Evolutionary conservation across 2,888 invertebrate species (phyloP).

Genomic region (Tetranychus piercei): DNA sequence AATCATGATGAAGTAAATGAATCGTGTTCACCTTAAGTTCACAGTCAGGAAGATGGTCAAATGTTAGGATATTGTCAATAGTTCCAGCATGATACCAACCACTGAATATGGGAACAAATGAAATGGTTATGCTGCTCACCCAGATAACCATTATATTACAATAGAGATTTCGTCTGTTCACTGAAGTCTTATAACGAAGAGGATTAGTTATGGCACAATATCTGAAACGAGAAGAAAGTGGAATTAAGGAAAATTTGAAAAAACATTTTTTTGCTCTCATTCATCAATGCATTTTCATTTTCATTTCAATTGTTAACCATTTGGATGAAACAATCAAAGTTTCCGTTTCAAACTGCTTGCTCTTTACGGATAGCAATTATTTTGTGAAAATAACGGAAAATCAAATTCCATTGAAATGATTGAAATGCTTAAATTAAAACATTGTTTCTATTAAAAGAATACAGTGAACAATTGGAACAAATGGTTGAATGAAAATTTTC

Average conservation of each 20-base stretch:
- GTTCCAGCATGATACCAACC: constrained; percentile 31
- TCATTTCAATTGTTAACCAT: no score
- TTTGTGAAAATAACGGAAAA: background rate
- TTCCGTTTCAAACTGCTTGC: no score
- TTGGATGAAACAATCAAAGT: no score
- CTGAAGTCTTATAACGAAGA: constrained; percentile 29
- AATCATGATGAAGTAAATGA: background rate
- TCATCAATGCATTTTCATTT: no score
- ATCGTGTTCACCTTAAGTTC: constrained; percentile 16
- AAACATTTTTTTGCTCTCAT: no score
- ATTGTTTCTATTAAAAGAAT: background rate
- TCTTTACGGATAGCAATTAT: no score
- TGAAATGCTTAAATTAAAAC: background rate
- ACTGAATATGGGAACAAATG: constrained; percentile 31
- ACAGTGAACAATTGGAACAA: no score
- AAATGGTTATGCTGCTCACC: constrained; percentile 30
- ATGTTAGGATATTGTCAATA: constrained; percentile 16
- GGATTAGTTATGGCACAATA: constrained; percentile 32
- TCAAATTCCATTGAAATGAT: background rate
- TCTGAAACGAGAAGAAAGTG: constrained; percentile 19
- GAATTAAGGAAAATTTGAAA: no score
- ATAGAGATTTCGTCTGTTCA: constrained; percentile 27
- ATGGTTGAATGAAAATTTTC: no score
- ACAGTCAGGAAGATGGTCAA: constrained; percentile 15
- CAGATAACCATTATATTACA: constrained; percentile 31